These are phyloP conservation scores for Aix galericulata DNA, from an alignment of 2,113 vertebrate species.

Conservation along the genomic window DNA sequence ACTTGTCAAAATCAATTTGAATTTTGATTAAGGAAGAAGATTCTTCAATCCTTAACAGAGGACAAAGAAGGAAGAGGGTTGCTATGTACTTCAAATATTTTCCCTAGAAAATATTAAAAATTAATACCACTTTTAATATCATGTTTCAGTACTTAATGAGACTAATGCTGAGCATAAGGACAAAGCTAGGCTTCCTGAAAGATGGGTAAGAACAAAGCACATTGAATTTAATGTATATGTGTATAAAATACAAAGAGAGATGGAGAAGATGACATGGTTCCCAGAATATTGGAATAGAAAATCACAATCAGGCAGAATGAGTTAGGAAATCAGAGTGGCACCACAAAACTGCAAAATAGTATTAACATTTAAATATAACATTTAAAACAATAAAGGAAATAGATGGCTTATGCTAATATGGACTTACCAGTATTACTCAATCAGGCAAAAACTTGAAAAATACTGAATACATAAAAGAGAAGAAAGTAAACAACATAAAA, in stretches of 20 bases:
- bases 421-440: neutral
- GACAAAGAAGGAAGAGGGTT: neutral
- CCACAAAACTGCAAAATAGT: neutral
- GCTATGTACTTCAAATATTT: neutral
- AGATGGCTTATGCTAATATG: neutral
- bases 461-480: neutral
- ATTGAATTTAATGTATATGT: neutral
- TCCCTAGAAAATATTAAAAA: neutral
- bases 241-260: neutral
- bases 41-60: neutral
- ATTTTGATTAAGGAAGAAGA: neutral
- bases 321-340: neutral
- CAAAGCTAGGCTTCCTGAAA: neutral
- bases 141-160: neutral
- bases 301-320: neutral
- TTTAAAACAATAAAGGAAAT: neutral
- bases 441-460: neutral
- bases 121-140: neutral
- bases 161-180: neutral
- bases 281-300: neutral
- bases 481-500: neutral
- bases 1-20: neutral
- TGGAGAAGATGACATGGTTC: neutral
- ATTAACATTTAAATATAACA: neutral
- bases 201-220: neutral